Evolutionary conservation across 2,797 vertebrate genomes (phyloP), one percentile per base, ranked within the genome.

Genomic region (Oreonectes daqikongensis): DNA sequence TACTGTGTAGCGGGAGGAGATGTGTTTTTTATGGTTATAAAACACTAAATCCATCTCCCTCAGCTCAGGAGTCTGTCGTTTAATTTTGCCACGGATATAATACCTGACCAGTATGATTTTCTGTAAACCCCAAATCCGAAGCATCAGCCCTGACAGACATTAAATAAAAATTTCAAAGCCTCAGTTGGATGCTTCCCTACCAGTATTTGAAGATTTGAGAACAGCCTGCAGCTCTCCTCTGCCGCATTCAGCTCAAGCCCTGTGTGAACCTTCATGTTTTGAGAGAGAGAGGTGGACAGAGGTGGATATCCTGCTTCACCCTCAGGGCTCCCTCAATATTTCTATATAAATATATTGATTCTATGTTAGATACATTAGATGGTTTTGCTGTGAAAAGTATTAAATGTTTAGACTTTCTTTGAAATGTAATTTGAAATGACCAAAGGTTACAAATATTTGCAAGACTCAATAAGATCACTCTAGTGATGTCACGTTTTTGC

Each of bases 141-240:
- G 17, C 28, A 61, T 35, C 70, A 61, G 40, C 48, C 24, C 50
- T 57, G 50, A 46, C 72, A 30, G 52, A 46, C 26, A 75, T 57
- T 57, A 67, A 75, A 57, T 1, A 2, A 67, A 18, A 15, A 57
- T 75, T 73, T 75, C 63, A 67, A 42, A 46, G 26, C 26, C 63
- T 55, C 63, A 32, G 38, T 40, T 4, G 26, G 63, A 75, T 67
- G 38, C 26, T 67, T 57, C 26, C 8, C 2, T 7, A 12, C 18
- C 35, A 32, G 35, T 42, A 53, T 75, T 66, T 75, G 38, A 67
- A 24, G 63, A 38, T 75, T 75, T 66, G 50, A 24, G 24, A 75
- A 75, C 52, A 44, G 50, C 72, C 63, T 57, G 48, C 5, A 30
- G 72, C 61, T 74, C 32, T 52, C 18, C 28, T 35, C 1, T 2